phyloP scores from a whole-genome alignment of 2,888 invertebrate genomes.

The Scaeva pyrastri region DNA sequence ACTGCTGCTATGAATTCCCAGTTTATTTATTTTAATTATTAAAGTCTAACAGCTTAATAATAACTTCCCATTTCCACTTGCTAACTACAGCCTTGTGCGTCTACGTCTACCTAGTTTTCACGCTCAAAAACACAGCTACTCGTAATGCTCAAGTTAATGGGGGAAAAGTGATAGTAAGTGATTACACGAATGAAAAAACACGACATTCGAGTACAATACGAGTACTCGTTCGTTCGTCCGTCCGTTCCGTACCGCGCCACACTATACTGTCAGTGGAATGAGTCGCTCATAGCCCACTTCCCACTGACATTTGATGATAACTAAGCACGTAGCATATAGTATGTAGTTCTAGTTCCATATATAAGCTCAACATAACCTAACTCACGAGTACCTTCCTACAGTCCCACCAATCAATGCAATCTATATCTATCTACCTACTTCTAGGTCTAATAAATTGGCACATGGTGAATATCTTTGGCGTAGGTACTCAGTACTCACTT shows the following conservation, averaged over 20 bases:
- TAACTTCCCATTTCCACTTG: not conserved
- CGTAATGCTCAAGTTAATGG: conserved; percentile 13
- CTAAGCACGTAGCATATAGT: conserved; percentile 44
- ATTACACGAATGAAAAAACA: conserved; percentile 46
- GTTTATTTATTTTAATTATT: not conserved
- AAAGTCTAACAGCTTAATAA: conserved; percentile 3
- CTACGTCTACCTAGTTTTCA: not conserved
- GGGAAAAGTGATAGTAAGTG: conserved; percentile 68
- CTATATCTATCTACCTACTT: not conserved
- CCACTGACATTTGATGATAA: conserved; percentile 25
- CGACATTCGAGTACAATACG: not conserved
- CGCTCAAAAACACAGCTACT: not conserved
- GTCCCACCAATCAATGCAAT: too few relatives aligned
- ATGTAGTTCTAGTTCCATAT: too few relatives aligned
- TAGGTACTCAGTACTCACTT: conserved; percentile 32
- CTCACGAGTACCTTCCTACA: too few relatives aligned
- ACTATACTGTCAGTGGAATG: not conserved
- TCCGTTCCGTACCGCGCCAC: conserved; percentile 1
- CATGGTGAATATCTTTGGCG: conserved; percentile 69
- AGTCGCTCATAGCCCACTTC: not conserved
- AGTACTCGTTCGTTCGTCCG: too few relatives aligned
- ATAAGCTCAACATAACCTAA: too few relatives aligned
- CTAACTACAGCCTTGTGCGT: not conserved
- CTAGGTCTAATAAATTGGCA: conserved; percentile 70
- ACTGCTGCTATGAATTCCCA: not conserved